These are phyloP conservation scores for Cryptoleucopteryx plumbea DNA, from an alignment of 2,113 vertebrate species.

Conservation along the genomic window DNA sequence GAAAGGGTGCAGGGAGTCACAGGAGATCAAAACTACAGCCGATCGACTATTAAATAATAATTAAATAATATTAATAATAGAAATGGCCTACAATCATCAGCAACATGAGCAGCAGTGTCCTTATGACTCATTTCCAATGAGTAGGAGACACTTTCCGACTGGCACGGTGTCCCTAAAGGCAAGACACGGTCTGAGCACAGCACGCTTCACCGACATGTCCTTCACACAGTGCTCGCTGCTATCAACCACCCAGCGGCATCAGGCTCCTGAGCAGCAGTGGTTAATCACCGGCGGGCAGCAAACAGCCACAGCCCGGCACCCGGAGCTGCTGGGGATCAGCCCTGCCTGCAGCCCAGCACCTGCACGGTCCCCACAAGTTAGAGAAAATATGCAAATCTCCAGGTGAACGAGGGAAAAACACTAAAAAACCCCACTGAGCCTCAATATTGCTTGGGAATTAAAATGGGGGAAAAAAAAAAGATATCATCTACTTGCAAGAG, in stretches of 20 bases:
- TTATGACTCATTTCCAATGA: neutral
- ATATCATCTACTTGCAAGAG: neutral
- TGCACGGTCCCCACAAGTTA: rapidly evolving
- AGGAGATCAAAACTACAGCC: neutral
- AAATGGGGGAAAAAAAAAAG: neutral
- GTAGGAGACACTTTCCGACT: too few relatives aligned
- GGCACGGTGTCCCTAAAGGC: neutral
- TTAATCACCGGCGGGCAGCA: rapidly evolving
- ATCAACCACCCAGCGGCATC: rapidly evolving
- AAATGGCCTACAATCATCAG: neutral
- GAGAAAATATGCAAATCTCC: neutral
- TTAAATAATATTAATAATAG: neutral
- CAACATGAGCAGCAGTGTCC: neutral
- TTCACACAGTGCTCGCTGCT: rapidly evolving
- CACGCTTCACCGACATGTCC: rapidly evolving
- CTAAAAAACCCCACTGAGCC: neutral
- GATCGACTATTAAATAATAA: neutral
- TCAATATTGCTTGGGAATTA: neutral
- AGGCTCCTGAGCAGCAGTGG: rapidly evolving
- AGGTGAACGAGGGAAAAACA: neutral
- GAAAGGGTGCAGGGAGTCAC: neutral
- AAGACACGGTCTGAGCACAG: neutral
- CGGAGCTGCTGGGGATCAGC: neutral
- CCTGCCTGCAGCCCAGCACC: neutral
- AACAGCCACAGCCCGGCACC: neutral